phyloP scores from a whole-genome alignment of 1,140 invertebrate genomes.

The Laupala kohalensis region DNA sequence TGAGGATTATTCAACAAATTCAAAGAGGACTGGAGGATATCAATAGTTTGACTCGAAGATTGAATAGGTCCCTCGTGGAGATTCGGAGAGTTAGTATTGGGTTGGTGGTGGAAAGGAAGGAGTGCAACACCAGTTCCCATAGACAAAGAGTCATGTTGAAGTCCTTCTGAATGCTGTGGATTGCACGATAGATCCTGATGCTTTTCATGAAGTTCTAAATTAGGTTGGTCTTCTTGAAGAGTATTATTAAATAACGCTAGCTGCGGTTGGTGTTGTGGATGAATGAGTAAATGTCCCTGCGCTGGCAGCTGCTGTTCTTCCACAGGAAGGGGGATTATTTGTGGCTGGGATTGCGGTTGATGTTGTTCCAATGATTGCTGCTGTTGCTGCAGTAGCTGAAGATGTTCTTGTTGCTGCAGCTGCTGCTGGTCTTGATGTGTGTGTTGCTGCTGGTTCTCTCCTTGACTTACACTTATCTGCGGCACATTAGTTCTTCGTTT shows the following conservation, averaged over 20 bases:
- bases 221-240: too few species aligned
- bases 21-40: slow-evolving; percentile 5
- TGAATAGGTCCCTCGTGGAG: background rate
- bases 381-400: background rate
- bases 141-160: background rate
- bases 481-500: slow-evolving; percentile 7
- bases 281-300: background rate
- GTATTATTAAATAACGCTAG: too few species aligned
- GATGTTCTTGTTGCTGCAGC: too few species aligned
- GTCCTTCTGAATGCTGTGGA: background rate
- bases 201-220: too few species aligned
- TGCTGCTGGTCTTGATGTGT: background rate
- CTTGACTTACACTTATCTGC: background rate
- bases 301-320: background rate
- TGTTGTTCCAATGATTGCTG: background rate
- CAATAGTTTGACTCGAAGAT: slow-evolving; percentile 2
- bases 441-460: background rate
- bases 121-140: background rate
- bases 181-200: background rate
- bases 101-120: background rate
- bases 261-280: background rate
- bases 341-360: background rate
- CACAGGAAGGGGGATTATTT: background rate
- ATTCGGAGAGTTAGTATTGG: background rate
- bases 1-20: slow-evolving; percentile 6